Evolutionary conservation across 2,888 invertebrate genomes (phyloP), one percentile per base, ranked within the genome.

Genomic region (Sphaerophoria rueppellii): DNA sequence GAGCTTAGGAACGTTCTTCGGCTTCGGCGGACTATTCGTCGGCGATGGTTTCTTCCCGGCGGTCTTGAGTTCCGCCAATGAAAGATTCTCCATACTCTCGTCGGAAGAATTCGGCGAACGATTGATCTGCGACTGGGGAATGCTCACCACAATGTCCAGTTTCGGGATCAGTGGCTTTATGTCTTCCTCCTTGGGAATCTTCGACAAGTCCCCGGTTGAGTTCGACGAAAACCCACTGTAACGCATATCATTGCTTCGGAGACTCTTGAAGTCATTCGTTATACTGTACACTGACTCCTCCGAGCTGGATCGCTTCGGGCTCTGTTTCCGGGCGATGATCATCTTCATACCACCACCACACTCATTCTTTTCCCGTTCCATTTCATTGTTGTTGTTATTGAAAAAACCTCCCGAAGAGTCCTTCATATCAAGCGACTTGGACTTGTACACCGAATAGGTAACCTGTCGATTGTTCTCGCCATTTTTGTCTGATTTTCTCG

Each of bases 211-310:
- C 11, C 54, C 71, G 2, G 88, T 87, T 5, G 89, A 83, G 12
- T 65, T 65, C 11, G 88, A 85, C 14, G 88, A 86, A 65, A 89
- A 91, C 67, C 90, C 90, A 58, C 90, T 90, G 72, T 89, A 91
- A 0, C 91, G 89, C 86, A 91, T 89, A 76, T 92, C 92, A 75
- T 92, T 92, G 82, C 92, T 92, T 6, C 92, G 90, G 57, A 92
- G 87, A 58, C 91, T 91, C 87, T 92, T 92, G 78, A 92, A 92
- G 73, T 90, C 90, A 74, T 86, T 90, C 55, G 89, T 88, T 2
- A 89, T 86, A 0, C 88, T 87, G 48, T 88, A 86, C 11, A 85
- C 69, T 5, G 87, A 70, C 50, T 88, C 88, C 35, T 74, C 69
- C 2, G 69, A 63, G 35, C 74, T 87, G 6, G 87, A 83, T 6